Evolutionary conservation across 2,113 vertebrate genomes (phyloP).

Genomic region (Myiagra hebetior): DNA sequence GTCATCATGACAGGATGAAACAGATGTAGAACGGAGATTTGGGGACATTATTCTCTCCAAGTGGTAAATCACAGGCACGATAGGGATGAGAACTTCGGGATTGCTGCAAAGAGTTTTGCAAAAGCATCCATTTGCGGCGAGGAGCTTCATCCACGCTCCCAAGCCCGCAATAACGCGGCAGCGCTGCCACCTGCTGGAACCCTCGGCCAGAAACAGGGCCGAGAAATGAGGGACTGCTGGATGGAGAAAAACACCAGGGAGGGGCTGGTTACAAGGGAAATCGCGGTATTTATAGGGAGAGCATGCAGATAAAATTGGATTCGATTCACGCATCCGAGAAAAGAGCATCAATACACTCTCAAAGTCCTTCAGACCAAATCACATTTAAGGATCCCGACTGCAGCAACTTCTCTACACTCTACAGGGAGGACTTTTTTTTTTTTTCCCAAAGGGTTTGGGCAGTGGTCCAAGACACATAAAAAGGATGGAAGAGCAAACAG

Average conservation of each 20-base stretch:
- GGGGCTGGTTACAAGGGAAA: neutral
- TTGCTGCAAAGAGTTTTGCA: neutral
- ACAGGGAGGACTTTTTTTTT: neutral
- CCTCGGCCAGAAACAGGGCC: rapidly evolving
- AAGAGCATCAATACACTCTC: neutral
- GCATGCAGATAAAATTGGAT: neutral
- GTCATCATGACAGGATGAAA: neutral
- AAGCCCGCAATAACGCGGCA: neutral
- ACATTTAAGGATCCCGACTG: neutral
- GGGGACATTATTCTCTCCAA: neutral
- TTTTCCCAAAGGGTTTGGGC: neutral
- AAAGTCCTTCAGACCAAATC: neutral
- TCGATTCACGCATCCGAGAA: neutral
- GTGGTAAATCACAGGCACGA: neutral
- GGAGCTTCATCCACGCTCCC: rapidly evolving
- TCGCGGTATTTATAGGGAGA: neutral
- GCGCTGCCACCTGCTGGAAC: slow-evolving; percentile 44
- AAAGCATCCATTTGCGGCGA: neutral
- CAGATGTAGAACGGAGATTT: rapidly evolving
- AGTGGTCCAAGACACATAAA: neutral
- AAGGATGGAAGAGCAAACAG: neutral
- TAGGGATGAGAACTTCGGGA: neutral
- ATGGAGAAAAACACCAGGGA: neutral
- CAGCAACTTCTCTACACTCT: neutral
- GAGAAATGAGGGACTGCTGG: neutral